Base-by-base conservation (phyloP, 2,113 vertebrate genomes). In the Neolamprologus falcicula region DNA sequence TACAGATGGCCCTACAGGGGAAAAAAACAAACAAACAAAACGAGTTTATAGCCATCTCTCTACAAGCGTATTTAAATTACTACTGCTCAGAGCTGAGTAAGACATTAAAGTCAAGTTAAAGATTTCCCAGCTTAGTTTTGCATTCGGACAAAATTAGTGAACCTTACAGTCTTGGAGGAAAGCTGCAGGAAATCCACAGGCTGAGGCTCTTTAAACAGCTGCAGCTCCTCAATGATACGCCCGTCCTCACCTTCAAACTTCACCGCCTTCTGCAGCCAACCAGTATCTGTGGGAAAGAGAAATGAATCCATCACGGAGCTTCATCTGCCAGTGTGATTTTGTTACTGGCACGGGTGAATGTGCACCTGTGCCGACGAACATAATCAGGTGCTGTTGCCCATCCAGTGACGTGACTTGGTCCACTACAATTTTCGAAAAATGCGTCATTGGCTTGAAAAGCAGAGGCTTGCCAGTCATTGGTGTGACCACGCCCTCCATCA, bases 261-360 rank as follows among this genome's bases (percentile, higher is more conserved):
- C 55, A 89, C 87, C 12, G 40, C 87, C 50, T 80, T 91, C 50
- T 86, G 90, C 40, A 89, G 78, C 87, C 87, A 91, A 12, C 84
- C 87, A 2, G 66, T 59, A 33, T 82, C 90, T 89, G 35, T 37
- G 21, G 53, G 13, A 24, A 45, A 31, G 19, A 50, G 14, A 28
- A 50, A 50, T 5, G 3, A 76, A 37, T 26, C 31, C 21, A 76
- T 50, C 21, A n/a, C 7, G 31, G 13, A 71, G 14, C 2, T 3
- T 31, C 24, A 76, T 50, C 61, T 12, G 24, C 0, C 71, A 16
- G 40, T 73, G 40, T 7, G 42, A 76, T 28, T 76, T 47, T 50
- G 6, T 26, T 47, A 76, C 14, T 76, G 24, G 14, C 68, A 47
- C 3, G 14, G 24, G 0, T 5, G 40, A 76, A 76, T 12, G 71